Conservation (phyloP, 1,140 invertebrate genomes). For the Drosophila kepulauana region DNA sequence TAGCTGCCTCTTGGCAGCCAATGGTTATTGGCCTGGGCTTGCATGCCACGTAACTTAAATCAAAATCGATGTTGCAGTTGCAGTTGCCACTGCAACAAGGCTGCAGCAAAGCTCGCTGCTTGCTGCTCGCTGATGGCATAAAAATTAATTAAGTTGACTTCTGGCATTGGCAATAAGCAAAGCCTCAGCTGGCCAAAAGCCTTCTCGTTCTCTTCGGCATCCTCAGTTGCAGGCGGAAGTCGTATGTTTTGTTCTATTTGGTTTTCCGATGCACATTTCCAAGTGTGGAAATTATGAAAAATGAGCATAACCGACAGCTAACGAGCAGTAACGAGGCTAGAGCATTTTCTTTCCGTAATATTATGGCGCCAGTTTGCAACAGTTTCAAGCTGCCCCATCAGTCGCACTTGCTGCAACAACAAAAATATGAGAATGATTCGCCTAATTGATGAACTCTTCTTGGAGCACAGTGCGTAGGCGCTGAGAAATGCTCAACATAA, state of each 20-base stretch:
- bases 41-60: constrained; percentile 61
- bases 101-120: constrained; percentile 16
- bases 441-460: constrained; percentile 69
- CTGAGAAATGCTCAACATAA: constrained; percentile 36
- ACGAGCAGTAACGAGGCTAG: constrained; percentile 34
- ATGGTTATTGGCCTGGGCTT: constrained; percentile 47
- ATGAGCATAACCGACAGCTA: constrained; percentile 61
- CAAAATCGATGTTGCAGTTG: constrained; percentile 53
- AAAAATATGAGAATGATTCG: constrained; percentile 11
- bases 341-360: not conserved
- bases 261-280: constrained; percentile 39
- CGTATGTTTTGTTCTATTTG: constrained; percentile 75
- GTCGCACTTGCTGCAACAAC: constrained; percentile 70
- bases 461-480: constrained; percentile 34
- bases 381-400: constrained; percentile 46
- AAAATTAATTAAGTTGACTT: constrained; percentile 84
- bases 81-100: constrained; percentile 10
- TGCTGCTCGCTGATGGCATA: constrained; percentile 55
- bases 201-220: constrained; percentile 7
- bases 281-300: constrained; percentile 78
- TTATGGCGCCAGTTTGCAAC: constrained; percentile 46
- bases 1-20: constrained; percentile 36
- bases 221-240: constrained; percentile 73
- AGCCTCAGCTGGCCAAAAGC: not conserved
- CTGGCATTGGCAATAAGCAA: constrained; percentile 70